Conservation (phyloP, 1,140 invertebrate species). For the Lerema accius region DNA sequence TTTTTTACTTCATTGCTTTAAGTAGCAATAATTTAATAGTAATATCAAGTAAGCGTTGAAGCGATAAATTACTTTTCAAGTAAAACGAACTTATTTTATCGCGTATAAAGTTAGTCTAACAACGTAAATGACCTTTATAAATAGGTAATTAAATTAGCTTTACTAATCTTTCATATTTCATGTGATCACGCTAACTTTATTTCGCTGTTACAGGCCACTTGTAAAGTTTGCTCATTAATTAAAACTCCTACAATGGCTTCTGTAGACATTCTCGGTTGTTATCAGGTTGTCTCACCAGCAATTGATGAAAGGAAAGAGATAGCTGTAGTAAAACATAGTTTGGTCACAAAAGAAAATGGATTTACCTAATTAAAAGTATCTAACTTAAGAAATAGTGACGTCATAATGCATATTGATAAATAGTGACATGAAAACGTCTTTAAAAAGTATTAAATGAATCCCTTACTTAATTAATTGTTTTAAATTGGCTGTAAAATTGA, state of each 20-base stretch:
- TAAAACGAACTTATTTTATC: neutral
- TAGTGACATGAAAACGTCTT: too few relatives aligned
- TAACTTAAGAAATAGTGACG: too few relatives aligned
- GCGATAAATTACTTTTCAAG: neutral
- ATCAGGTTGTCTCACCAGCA: too few relatives aligned
- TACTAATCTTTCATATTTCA: neutral
- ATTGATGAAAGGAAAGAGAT: too few relatives aligned
- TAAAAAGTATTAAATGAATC: too few relatives aligned
- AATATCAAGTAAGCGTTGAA: neutral
- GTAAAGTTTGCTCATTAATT: constrained; percentile 18
- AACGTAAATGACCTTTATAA: neutral
- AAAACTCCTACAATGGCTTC: neutral
- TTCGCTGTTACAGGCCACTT: constrained; percentile 2
- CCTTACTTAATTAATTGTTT: too few relatives aligned
- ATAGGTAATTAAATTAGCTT: neutral
- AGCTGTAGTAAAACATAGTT: too few relatives aligned
- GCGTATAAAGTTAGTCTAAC: neutral
- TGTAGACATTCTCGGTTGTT: neutral
- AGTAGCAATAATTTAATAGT: neutral
- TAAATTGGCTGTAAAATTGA: too few relatives aligned
- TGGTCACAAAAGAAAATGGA: too few relatives aligned
- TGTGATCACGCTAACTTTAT: constrained; percentile 6
- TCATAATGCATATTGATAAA: too few relatives aligned
- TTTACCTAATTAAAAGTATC: too few relatives aligned
- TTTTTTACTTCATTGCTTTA: neutral